These are phyloP conservation scores for Helicoverpa armigera DNA, from an alignment of 1,140 invertebrate genomes.

Conservation along the genomic window DNA sequence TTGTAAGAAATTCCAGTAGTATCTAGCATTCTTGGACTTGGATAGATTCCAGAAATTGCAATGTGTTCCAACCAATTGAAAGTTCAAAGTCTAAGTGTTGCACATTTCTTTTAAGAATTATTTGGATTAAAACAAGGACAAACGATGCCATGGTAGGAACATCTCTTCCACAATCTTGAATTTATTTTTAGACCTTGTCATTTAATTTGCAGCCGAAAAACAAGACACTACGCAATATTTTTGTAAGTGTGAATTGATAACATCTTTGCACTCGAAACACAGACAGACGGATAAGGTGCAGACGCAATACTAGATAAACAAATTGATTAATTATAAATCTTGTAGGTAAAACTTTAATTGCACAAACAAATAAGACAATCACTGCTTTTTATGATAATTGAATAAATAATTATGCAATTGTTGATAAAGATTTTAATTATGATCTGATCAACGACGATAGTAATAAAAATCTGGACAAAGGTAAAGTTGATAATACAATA, in stretches of 20 bases:
- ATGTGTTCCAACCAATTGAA: no score
- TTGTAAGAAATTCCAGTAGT: not conserved
- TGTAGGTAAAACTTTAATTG: not conserved
- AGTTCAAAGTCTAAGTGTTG: no score
- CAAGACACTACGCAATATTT: not conserved
- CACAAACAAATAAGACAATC: not conserved
- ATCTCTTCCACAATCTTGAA: no score
- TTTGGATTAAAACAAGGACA: no score
- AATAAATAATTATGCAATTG: not conserved
- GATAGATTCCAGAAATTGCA: not conserved
- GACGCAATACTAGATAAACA: conserved; percentile 27
- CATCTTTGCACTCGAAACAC: not conserved
- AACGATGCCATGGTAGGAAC: no score
- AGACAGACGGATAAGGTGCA: conserved; percentile 17
- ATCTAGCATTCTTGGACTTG: not conserved
- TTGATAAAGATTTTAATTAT: not conserved
- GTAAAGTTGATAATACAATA: not conserved
- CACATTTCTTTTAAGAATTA: no score
- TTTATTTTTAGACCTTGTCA: no score
- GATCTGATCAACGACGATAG: not conserved
- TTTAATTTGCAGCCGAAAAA: no score
- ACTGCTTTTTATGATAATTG: not conserved
- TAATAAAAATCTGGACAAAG: not conserved
- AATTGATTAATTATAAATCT: not conserved
- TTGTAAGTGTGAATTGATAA: conserved; percentile 6